Evolutionary conservation across 2,113 vertebrate species (phyloP).

Genomic region (Sebastes schlegelii): DNA sequence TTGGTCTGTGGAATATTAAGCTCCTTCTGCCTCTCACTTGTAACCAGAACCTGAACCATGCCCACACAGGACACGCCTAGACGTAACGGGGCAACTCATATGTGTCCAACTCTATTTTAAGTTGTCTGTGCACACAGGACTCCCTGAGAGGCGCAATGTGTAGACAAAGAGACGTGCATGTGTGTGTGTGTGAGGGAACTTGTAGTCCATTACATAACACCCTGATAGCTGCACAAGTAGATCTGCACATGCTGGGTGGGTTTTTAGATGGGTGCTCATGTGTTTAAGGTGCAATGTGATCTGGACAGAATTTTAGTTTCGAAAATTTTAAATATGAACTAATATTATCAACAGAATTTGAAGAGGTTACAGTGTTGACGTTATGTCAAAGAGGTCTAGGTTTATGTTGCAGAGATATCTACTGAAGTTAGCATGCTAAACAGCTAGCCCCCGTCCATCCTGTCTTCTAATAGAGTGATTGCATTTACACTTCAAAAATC

Average conservation of each 20-base stretch:
- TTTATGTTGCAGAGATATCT: too few species aligned
- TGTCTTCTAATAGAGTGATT: too few species aligned
- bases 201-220: slow-evolving; percentile 50
- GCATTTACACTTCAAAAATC: too few species aligned
- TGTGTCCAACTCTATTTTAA: slow-evolving; percentile 81
- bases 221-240: slow-evolving; percentile 13
- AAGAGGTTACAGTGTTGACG: too few species aligned
- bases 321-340: too few species aligned
- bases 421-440: too few species aligned
- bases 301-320: too few species aligned
- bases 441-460: too few species aligned
- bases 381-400: too few species aligned
- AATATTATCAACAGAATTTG: too few species aligned
- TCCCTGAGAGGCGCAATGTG: slow-evolving; percentile 39
- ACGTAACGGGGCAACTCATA: slow-evolving; percentile 49
- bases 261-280: neutral
- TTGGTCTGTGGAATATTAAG: slow-evolving; percentile 73
- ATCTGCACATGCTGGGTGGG: slow-evolving; percentile 4
- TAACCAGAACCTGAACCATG: slow-evolving; percentile 76
- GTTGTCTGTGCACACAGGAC: slow-evolving; percentile 40
- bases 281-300: neutral
- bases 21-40: slow-evolving; percentile 60
- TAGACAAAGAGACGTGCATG: slow-evolving; percentile 44
- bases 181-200: neutral
- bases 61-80: slow-evolving; percentile 54